These are phyloP conservation scores for Lepilemur ruficaudatus DNA, from an alignment of 2,797 vertebrate genomes.

Conservation along the genomic window DNA sequence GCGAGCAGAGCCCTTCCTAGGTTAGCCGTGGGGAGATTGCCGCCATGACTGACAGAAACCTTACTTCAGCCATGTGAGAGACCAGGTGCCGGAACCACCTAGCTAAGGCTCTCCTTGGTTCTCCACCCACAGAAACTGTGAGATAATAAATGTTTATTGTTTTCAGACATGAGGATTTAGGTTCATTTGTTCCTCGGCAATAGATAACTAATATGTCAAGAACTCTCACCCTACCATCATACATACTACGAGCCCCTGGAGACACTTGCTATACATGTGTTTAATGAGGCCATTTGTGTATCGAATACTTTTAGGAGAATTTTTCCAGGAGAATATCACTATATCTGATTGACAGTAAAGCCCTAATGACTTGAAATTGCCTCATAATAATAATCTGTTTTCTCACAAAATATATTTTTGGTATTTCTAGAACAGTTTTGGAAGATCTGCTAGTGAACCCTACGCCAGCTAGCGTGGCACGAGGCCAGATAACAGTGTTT, in stretches of 20 bases:
- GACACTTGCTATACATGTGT: neutral
- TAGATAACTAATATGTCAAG: neutral
- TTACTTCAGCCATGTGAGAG: neutral
- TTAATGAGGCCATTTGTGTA: conserved; percentile 27
- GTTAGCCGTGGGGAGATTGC: neutral
- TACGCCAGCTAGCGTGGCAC: neutral
- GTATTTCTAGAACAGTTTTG: conserved; percentile 33
- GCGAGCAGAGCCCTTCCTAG: neutral
- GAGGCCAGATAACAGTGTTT: neutral
- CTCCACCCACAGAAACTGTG: neutral
- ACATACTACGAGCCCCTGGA: neutral
- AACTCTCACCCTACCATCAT: neutral
- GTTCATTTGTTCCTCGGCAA: neutral
- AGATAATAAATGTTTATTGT: neutral
- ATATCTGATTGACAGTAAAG: conserved; percentile 42
- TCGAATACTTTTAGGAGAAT: neutral
- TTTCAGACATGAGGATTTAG: neutral
- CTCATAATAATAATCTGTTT: neutral
- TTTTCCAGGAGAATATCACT: neutral
- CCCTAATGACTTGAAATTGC: neutral
- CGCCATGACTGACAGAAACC: no score
- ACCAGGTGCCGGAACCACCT: neutral
- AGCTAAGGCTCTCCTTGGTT: neutral
- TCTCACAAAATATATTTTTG: conserved; percentile 1
- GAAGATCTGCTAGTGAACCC: neutral